Conservation (phyloP, 2,113 vertebrate species). For the Callithrix jacchus region DNA sequence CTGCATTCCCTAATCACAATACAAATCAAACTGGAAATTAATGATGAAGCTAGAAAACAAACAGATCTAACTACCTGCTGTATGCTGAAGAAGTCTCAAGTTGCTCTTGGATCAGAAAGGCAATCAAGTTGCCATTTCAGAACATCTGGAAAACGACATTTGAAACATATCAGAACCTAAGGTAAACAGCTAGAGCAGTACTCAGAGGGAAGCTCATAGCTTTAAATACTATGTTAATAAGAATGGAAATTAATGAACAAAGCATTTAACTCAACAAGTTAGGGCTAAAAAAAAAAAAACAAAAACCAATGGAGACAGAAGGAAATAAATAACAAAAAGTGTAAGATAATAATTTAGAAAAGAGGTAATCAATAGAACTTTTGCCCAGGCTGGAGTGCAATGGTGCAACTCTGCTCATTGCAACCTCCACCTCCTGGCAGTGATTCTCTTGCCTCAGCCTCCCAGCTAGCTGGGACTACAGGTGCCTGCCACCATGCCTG, state of each 20-base stretch:
- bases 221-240: background rate
- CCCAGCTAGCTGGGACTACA: too few relatives aligned
- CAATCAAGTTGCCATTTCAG: background rate
- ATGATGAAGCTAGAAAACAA: background rate
- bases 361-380: background rate
- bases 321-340: background rate
- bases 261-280: background rate
- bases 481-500: too few relatives aligned
- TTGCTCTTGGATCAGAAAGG: background rate
- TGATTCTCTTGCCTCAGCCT: too few relatives aligned
- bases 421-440: too few relatives aligned
- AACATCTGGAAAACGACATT: background rate
- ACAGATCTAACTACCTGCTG: background rate
- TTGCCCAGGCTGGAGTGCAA: too few relatives aligned
- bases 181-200: background rate
- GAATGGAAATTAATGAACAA: background rate
- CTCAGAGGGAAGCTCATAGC: background rate
- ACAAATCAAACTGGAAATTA: conserved; percentile 22
- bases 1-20: background rate
- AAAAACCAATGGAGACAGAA: background rate
- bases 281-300: background rate
- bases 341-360: conserved; percentile 3
- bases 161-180: background rate
- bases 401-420: too few relatives aligned
- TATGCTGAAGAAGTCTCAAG: background rate